Evolutionary conservation across 2,888 invertebrate genomes (phyloP).

Genomic region (Leptinotarsa peninsularis): DNA sequence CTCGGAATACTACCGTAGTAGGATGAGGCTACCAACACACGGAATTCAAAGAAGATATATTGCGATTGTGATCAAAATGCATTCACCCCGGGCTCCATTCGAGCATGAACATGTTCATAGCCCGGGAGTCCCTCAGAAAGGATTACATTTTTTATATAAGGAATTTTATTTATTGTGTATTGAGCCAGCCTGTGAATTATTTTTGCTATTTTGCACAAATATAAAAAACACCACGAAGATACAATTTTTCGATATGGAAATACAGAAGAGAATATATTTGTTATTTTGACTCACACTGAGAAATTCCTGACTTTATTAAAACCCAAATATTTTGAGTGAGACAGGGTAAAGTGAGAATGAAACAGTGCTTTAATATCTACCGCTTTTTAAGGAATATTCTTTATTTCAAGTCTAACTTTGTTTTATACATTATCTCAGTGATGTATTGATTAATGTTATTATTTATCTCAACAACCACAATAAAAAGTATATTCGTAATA

Average conservation of each 20-base stretch:
- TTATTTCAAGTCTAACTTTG: too few species aligned
- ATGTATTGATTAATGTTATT: too few species aligned
- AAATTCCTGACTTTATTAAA: neutral
- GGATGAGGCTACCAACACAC: slow-evolving; percentile 26
- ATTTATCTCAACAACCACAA: too few species aligned
- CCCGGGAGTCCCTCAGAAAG: neutral
- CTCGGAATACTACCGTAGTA: slow-evolving; percentile 28
- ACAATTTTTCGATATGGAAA: too few species aligned
- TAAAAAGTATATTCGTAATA: too few species aligned
- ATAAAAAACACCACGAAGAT: neutral
- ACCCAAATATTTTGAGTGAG: too few species aligned
- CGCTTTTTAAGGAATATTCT: too few species aligned
- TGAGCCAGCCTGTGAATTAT: neutral
- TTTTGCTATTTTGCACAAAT: neutral
- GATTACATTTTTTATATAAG: neutral
- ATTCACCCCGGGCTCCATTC: slow-evolving; percentile 5
- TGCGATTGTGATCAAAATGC: slow-evolving; percentile 12
- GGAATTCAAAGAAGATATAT: slow-evolving; percentile 10
- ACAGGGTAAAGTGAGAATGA: too few species aligned
- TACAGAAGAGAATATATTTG: too few species aligned
- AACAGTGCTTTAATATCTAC: too few species aligned
- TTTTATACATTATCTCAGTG: too few species aligned
- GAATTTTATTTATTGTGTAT: neutral
- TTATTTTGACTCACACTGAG: too few species aligned
- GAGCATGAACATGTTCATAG: slow-evolving; percentile 3